Conservation (phyloP, 2,888 invertebrate species). For the Drosophila subsilvestris region DNA sequence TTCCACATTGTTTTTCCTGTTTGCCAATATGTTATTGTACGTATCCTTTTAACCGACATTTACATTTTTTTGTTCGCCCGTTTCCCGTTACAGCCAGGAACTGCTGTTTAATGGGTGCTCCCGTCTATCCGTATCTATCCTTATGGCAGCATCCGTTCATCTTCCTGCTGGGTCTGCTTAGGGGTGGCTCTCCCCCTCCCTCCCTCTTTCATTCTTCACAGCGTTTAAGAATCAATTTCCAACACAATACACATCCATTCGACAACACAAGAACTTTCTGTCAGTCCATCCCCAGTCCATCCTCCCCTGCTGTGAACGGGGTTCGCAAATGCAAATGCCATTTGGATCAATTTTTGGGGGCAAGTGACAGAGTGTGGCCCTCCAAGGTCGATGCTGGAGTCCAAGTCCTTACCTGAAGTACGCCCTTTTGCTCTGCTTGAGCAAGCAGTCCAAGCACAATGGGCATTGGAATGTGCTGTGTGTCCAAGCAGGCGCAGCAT, state of each 20-base stretch:
- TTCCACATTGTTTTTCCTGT: conserved; percentile 33
- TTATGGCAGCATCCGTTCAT: conserved; percentile 42
- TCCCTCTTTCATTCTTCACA: conserved; percentile 63
- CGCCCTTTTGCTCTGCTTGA: not conserved
- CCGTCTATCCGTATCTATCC: not conserved
- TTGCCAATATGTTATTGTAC: conserved; percentile 52
- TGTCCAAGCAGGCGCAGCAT: too few relatives aligned
- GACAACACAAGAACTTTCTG: conserved; percentile 43
- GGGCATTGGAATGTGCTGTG: not conserved
- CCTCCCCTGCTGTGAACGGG: conserved; percentile 3
- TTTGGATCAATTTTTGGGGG: conserved; percentile 52
- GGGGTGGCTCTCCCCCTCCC: not conserved
- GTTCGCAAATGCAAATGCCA: conserved; percentile 51
- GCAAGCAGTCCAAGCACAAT: not conserved
- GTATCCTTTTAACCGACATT: conserved; percentile 53
- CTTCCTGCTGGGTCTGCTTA: not conserved
- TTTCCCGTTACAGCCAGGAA: conserved; percentile 46
- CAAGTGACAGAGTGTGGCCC: conserved; percentile 31
- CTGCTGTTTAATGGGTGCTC: conserved; percentile 59
- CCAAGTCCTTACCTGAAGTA: not conserved
- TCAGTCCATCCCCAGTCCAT: not conserved
- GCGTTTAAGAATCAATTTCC: conserved; percentile 76
- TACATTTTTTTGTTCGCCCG: conserved; percentile 44
- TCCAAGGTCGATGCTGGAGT: not conserved
- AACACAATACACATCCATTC: conserved; percentile 55